Percentiles rank a stretch among this genome's conserved stretches.
phyloP scores from a whole-genome alignment of 23 tunicate genomes.

The Ascidia mentula region DNA sequence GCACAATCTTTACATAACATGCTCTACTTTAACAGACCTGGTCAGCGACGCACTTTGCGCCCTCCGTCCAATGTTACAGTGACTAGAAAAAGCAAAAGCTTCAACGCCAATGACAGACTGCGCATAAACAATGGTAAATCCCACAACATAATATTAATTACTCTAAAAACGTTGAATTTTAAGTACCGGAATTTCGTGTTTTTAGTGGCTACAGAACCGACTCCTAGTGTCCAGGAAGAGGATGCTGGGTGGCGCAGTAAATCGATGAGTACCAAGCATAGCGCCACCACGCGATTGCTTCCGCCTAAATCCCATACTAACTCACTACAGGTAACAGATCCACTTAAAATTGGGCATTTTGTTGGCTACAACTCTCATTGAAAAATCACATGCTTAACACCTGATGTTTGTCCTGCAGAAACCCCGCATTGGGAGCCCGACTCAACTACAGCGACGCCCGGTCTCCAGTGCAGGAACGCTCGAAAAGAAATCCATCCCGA shows the following conservation, averaged over 20 bases:
- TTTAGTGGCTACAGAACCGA: background rate
- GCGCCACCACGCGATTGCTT: conserved; percentile 49
- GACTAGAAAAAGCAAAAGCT: conserved; percentile 71
- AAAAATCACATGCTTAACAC: too few relatives aligned
- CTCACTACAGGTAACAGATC: conserved; percentile 29
- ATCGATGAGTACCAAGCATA: conserved; percentile 87
- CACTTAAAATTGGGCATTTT: background rate
- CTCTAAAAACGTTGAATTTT: background rate
- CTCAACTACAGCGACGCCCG: background rate
- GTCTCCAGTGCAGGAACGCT: background rate
- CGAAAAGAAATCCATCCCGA: background rate
- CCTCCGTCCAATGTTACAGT: conserved; percentile 65
- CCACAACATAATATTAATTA: background rate
- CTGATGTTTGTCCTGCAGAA: too few relatives aligned
- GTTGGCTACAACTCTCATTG: too few relatives aligned
- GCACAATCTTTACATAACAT: background rate
- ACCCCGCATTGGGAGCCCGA: background rate
- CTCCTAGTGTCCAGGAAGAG: background rate
- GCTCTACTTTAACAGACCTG: conserved; percentile 18
- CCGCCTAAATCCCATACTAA: conserved; percentile 28
- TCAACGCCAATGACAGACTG: conserved; percentile 76
- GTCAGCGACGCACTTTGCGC: conserved; percentile 50
- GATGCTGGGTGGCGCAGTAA: conserved; percentile 70
- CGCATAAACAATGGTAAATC: conserved; percentile 43
- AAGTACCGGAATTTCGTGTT: background rate